Evolutionary conservation across 2,888 invertebrate species (phyloP), one percentile per base, ranked within the genome.

Genomic region (Alloscopus bannaensis): DNA sequence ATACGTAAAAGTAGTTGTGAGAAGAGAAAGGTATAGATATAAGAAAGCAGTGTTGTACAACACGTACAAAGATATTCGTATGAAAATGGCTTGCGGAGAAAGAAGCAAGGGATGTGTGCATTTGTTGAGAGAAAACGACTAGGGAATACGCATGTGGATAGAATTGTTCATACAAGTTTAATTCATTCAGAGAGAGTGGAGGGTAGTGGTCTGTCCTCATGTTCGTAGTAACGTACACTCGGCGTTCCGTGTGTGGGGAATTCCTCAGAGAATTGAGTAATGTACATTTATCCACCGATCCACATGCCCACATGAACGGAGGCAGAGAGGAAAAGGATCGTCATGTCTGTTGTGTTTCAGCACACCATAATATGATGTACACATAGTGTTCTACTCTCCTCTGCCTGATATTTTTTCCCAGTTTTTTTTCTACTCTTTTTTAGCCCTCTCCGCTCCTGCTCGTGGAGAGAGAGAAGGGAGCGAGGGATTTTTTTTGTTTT

Each of bases 121-220:
- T 26, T 24, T 57, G 42, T 59, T 28, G 42, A 3, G 16, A 29
- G 42, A 40, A 66, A 59, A 22, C 29, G 55, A 4, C 66, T 42
- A 57, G 76, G 69, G 76, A 76, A 76, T 62, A 76, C 55, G 76
- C 69, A 76, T 76, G 59, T 69, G 76, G 62, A 68, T 60, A 18
- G n/a, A 55, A 29, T 31, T 59, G 66, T 50, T 60, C 42, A 11
- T 68, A 45, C 16, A 22, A 52, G 66, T 69, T 76, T 69, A 68
- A 62, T 76, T 76, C 69, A 76, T 76, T 76, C 76, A 76, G 28
- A 36, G 36, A 36, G 45, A 18, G 18, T n/a, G n/a, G n/a, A n/a
- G n/a, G n/a, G n/a, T n/a, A n/a, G n/a, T n/a, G n/a, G n/a, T n/a
- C n/a, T n/a, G n/a, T n/a, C n/a, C n/a, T n/a, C n/a, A n/a, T n/a